Evolutionary conservation across 2,888 invertebrate species (phyloP).

Genomic region (Rotaria magnacalcarata): DNA sequence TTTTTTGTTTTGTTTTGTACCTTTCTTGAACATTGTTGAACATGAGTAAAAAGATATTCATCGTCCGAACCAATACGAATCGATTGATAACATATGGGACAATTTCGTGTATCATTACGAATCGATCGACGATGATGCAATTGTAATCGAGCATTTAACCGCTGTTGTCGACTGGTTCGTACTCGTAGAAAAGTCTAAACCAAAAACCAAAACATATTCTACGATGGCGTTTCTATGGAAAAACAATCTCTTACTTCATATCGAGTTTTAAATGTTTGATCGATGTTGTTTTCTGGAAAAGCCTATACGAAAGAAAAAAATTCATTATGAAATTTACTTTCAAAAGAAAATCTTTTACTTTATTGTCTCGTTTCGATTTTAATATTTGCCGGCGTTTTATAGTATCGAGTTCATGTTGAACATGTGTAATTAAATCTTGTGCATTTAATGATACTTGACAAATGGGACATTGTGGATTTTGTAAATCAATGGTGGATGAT

Average conservation of each 20-base stretch:
- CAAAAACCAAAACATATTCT: not conserved
- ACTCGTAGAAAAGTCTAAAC: slow-evolving; percentile 29
- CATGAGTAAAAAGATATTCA: slow-evolving; percentile 4
- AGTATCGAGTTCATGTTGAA: slow-evolving; percentile 4
- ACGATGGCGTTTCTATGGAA: too few relatives aligned
- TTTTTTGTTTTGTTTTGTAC: not conserved
- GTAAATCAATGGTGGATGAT: slow-evolving; percentile 28
- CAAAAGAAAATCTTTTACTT: not conserved
- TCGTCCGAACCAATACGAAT: not conserved
- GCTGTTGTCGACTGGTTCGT: slow-evolving; percentile 28
- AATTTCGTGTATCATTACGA: slow-evolving; percentile 28
- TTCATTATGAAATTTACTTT: too few relatives aligned
- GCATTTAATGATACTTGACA: slow-evolving; percentile 31
- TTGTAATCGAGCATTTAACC: slow-evolving; percentile 15
- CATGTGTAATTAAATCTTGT: not conserved
- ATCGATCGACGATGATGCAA: slow-evolving; percentile 1
- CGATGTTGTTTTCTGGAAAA: slow-evolving; percentile 19
- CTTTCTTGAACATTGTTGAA: slow-evolving; percentile 37
- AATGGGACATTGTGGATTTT: slow-evolving; percentile 33
- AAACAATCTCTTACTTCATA: not conserved
- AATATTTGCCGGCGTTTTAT: not conserved
- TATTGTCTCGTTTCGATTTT: not conserved
- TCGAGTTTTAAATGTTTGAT: slow-evolving; percentile 32
- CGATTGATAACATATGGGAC: slow-evolving; percentile 27
- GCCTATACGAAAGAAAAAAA: not conserved